Percentiles rank a stretch among this genome's conserved stretches.
phyloP scores from a whole-genome alignment of 2,113 vertebrate genomes.

The Triplophysa tibetana region DNA sequence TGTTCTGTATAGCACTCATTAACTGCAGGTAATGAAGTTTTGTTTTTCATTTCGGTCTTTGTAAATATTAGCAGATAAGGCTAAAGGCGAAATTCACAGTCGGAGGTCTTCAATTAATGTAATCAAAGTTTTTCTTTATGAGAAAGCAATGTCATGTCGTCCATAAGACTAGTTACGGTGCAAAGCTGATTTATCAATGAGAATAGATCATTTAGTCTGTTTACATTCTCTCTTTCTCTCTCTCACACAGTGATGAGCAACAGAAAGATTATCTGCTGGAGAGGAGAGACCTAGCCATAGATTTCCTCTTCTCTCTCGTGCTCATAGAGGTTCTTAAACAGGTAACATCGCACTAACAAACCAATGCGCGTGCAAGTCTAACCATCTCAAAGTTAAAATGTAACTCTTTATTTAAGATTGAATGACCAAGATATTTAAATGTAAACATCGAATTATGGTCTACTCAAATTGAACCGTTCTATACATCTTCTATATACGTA shows the following conservation, averaged over 20 bases:
- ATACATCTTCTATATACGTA: background rate
- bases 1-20: too few relatives aligned
- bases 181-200: conserved; percentile 25
- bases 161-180: background rate
- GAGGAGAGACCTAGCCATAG: conserved; percentile 95
- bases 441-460: too few relatives aligned
- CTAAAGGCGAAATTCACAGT: too few relatives aligned
- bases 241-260: conserved; percentile 87
- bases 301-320: conserved; percentile 98
- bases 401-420: too few relatives aligned
- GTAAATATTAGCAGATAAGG: too few relatives aligned
- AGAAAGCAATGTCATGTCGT: too few relatives aligned
- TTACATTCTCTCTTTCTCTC: conserved; percentile 18
- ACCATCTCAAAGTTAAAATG: too few relatives aligned
- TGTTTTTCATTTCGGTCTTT: background rate
- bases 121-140: too few relatives aligned
- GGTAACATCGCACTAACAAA: conserved; percentile 66
- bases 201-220: conserved; percentile 21
- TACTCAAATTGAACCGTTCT: background rate
- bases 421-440: too few relatives aligned
- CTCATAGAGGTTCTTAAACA: conserved; percentile 98
- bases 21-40: background rate
- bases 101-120: too few relatives aligned
- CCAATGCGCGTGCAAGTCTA: background rate
- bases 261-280: conserved; percentile 97